Conservation (phyloP, 1,140 invertebrate genomes). For the Drosophila truncata region DNA sequence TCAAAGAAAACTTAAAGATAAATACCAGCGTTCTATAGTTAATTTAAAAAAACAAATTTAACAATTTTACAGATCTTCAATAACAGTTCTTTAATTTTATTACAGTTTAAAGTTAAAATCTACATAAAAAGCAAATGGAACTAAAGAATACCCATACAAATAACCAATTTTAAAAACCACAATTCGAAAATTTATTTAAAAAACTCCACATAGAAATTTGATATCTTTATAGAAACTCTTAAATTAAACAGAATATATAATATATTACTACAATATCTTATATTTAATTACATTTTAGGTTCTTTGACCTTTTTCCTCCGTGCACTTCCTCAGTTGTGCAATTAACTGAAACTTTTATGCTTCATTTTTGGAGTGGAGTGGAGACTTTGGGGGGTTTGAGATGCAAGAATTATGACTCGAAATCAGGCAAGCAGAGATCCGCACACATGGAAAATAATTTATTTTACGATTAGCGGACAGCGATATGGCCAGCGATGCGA, state of each 20-base stretch:
- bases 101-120: too few species aligned
- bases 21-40: too few species aligned
- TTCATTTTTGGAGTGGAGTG: constrained; percentile 7
- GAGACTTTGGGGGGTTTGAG: neutral
- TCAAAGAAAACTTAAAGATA: too few species aligned
- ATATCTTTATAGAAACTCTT: neutral
- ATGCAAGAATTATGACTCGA: constrained; percentile 72
- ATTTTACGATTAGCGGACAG: constrained; percentile 73
- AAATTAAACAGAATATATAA: neutral
- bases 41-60: too few species aligned
- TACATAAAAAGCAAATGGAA: too few species aligned
- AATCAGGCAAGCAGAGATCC: constrained; percentile 64
- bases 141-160: too few species aligned
- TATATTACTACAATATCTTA: too few species aligned
- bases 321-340: constrained; percentile 42
- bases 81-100: too few species aligned
- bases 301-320: neutral
- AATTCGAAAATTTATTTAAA: too few species aligned
- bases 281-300: neutral
- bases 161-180: too few species aligned
- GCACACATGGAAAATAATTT: constrained; percentile 77
- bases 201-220: too few species aligned
- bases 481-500: constrained; percentile 49
- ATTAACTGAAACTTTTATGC: constrained; percentile 72
- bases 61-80: too few species aligned